Percentiles rank a stretch among this genome's conserved stretches.
Conservation (phyloP, 64 coral and sea anemone species). For the Hydrozoanthus tunicans region DNA sequence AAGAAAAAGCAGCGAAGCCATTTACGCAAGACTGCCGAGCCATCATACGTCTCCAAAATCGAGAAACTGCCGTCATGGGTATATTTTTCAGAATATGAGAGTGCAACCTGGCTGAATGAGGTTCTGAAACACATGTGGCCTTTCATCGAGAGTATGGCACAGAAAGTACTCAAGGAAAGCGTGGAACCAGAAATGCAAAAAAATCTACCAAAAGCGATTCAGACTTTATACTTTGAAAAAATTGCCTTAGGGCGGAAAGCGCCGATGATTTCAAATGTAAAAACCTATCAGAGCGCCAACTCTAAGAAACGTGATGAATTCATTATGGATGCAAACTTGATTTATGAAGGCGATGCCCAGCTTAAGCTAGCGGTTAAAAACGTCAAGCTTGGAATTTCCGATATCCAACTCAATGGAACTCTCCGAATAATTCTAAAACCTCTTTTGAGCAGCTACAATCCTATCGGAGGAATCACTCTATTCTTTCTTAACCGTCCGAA, state of each 20-base stretch:
- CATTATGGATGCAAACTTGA: slow-evolving; percentile 85
- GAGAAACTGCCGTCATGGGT: slow-evolving; percentile 77
- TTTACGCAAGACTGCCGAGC: slow-evolving; percentile 57
- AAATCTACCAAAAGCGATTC: slow-evolving; percentile 70
- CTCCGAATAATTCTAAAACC: slow-evolving; percentile 92
- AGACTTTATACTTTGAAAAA: slow-evolving; percentile 89
- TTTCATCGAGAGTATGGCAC: slow-evolving; percentile 68
- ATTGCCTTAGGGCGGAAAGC: slow-evolving; percentile 79
- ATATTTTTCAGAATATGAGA: slow-evolving; percentile 85
- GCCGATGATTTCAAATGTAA: slow-evolving; percentile 71
- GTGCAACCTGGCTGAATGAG: slow-evolving; percentile 71
- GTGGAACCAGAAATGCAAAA: slow-evolving; percentile 92
- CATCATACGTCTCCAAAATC: slow-evolving; percentile 70
- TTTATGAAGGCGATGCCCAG: slow-evolving; percentile 85
- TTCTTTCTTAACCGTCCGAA: slow-evolving; percentile 95
- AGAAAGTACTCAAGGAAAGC: slow-evolving; percentile 72
- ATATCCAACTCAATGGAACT: slow-evolving; percentile 78
- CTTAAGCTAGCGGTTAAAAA: slow-evolving; percentile 83
- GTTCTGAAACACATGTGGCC: slow-evolving; percentile 90
- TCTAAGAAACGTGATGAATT: slow-evolving; percentile 69
- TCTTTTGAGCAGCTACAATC: slow-evolving; percentile 78
- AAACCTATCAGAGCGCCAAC: slow-evolving; percentile 48
- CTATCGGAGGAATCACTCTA: slow-evolving; percentile 81
- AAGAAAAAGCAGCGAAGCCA: slow-evolving; percentile 65
- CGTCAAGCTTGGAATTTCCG: slow-evolving; percentile 76